Percentiles rank a stretch among this genome's conserved stretches.
Conservation (phyloP, 2,888 invertebrate genomes). For the Lathronympha strigana region DNA sequence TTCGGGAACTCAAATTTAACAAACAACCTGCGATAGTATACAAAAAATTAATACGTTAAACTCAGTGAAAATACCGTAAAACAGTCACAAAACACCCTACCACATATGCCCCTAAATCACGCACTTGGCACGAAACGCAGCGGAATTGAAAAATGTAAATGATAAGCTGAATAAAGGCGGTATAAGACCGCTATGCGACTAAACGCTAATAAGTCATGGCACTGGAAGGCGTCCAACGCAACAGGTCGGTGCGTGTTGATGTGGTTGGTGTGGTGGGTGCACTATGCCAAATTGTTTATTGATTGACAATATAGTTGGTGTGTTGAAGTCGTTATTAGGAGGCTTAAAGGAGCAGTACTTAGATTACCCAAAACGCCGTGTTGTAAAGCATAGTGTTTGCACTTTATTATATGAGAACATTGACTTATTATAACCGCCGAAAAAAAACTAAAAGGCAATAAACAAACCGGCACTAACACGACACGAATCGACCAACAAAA, state of each 20-base stretch:
- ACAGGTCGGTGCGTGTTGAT: conserved; percentile 69
- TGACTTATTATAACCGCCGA: too few relatives aligned
- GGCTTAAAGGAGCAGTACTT: too few relatives aligned
- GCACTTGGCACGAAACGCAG: conserved; percentile 69
- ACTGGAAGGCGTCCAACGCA: conserved; percentile 76
- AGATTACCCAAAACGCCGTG: too few relatives aligned
- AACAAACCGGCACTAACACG: too few relatives aligned
- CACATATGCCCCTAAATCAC: conserved; percentile 47
- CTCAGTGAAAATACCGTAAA: conserved; percentile 1
- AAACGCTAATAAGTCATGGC: conserved; percentile 64
- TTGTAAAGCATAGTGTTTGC: too few relatives aligned
- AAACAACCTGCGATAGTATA: too few relatives aligned
- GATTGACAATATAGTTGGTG: neutral
- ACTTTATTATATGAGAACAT: too few relatives aligned
- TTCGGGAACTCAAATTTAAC: too few relatives aligned
- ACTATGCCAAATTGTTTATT: conserved; percentile 28
- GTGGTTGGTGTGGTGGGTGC: conserved; percentile 52
- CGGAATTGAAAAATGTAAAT: conserved; percentile 82
- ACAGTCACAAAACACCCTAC: conserved; percentile 17
- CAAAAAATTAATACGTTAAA: neutral
- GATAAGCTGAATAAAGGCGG: conserved; percentile 57
- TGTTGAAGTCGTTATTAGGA: neutral
- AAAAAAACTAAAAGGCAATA: too few relatives aligned
- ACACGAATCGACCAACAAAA: too few relatives aligned
- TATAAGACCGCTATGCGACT: conserved; percentile 74